Conservation (phyloP, 2,797 vertebrate species). For the Tapirus indicus region DNA sequence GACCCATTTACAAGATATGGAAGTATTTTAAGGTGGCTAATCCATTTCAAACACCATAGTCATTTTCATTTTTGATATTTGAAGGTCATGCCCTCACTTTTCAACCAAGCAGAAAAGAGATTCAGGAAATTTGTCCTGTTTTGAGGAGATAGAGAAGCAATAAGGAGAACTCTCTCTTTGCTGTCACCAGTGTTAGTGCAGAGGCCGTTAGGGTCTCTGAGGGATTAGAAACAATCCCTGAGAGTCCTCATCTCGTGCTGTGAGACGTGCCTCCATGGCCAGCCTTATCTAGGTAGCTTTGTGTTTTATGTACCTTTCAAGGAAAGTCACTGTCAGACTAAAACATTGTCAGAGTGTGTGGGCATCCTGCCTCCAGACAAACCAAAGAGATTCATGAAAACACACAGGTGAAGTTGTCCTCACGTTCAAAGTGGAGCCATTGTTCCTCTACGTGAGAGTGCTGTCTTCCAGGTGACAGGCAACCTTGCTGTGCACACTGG, state of each 20-base stretch:
- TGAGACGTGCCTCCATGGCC: background rate
- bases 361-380: background rate
- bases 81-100: background rate
- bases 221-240: background rate
- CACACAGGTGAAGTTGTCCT: background rate
- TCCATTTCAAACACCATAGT: background rate
- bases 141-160: fast-evolving
- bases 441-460: fast-evolving
- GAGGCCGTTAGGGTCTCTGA: background rate
- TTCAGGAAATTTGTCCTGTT: background rate
- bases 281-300: background rate
- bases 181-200: fast-evolving
- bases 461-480: too few species aligned
- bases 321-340: background rate
- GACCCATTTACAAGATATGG: background rate
- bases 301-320: background rate
- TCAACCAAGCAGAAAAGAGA: background rate
- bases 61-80: background rate
- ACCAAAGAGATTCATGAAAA: background rate
- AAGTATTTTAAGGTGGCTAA: background rate
- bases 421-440: fast-evolving
- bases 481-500: fast-evolving
- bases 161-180: background rate
- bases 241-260: background rate
- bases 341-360: fast-evolving